Percentiles rank a stretch among this genome's conserved stretches.
Conservation (phyloP, 2,113 vertebrate genomes). For the Cavia porcellus region DNA sequence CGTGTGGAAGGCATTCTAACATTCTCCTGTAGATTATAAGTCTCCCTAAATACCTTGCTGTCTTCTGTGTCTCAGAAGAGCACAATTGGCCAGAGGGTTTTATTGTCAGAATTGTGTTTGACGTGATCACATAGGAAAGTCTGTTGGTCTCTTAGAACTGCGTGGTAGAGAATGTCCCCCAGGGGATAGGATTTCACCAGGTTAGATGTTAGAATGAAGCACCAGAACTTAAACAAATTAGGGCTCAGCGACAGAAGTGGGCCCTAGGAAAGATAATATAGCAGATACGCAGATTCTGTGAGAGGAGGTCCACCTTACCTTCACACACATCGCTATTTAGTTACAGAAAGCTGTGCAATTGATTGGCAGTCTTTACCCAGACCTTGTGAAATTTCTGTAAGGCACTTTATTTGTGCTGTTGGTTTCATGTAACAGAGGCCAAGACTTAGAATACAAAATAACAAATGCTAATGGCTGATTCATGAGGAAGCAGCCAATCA, state of each 20-base stretch:
- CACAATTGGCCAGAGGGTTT: not conserved
- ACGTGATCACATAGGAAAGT: not conserved
- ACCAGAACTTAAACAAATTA: not conserved
- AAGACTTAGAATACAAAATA: conserved; percentile 11
- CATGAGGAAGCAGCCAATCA: not conserved
- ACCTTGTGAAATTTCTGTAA: not conserved
- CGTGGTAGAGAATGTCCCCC: not conserved
- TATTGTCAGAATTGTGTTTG: not conserved
- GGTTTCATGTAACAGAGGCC: not conserved
- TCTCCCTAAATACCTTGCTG: not conserved
- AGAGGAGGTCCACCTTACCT: not conserved
- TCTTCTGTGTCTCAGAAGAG: not conserved
- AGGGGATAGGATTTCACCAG: not conserved
- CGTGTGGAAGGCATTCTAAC: not conserved
- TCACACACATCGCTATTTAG: not conserved
- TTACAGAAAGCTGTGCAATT: not conserved
- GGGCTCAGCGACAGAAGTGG: not conserved
- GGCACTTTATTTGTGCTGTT: not conserved
- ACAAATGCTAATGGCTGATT: not conserved
- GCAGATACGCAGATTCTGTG: not conserved
- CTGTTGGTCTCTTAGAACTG: not conserved
- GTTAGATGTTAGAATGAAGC: not conserved
- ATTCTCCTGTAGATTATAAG: not conserved
- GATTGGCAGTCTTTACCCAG: not conserved
- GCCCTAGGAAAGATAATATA: not conserved